Evolutionary conservation across 2,888 invertebrate species (phyloP).

Genomic region (Pristionchus japonicus): DNA sequence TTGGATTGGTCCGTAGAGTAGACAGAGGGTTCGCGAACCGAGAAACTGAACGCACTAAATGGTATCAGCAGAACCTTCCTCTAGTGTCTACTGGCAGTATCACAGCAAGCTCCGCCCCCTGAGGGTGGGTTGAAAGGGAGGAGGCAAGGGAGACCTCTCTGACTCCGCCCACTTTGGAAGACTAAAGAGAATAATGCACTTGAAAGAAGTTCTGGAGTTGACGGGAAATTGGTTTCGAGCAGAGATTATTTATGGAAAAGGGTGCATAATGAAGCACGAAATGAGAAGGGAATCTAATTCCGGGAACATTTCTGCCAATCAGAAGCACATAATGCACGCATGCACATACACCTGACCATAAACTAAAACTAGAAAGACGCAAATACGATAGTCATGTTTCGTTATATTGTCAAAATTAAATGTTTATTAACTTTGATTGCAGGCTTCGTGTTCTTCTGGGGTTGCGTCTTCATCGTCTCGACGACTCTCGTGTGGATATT

Average conservation of each 20-base stretch:
- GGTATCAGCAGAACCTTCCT: background rate
- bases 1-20: background rate
- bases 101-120: slow-evolving; percentile 5
- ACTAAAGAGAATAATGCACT: background rate
- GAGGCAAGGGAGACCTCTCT: slow-evolving; percentile 8
- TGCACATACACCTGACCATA: too few species aligned
- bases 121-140: background rate
- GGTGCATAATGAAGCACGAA: background rate
- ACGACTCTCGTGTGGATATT: slow-evolving; percentile 90
- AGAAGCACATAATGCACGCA: background rate
- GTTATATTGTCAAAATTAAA: background rate
- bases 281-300: background rate
- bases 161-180: background rate
- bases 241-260: background rate
- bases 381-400: too few species aligned
- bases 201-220: background rate
- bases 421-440: slow-evolving; percentile 53
- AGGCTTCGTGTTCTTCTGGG: slow-evolving; percentile 96
- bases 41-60: background rate
- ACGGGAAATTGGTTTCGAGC: background rate
- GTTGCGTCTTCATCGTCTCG: slow-evolving; percentile 88
- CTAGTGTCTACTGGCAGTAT: slow-evolving; percentile 32
- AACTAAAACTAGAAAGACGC: too few species aligned
- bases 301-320: background rate
- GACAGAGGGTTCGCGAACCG: background rate